phyloP scores from a whole-genome alignment of 92 coral and sea anemone species.

The Micromussa lordhowensis region DNA sequence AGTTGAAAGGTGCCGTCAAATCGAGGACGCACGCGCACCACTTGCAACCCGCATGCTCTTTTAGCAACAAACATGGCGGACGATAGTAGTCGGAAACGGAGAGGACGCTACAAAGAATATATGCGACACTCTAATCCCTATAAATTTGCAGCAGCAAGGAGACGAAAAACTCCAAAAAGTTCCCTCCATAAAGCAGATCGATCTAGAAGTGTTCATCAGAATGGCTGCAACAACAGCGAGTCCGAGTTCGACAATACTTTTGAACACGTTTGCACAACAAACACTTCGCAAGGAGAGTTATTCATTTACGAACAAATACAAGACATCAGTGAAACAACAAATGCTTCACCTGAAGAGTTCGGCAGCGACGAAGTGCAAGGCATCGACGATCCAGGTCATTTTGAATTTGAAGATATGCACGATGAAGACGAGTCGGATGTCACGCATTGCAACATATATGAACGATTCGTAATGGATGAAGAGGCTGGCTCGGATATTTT shows the following conservation, averaged over 20 bases:
- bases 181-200: constrained; percentile 13
- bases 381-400: constrained; percentile 8
- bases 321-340: too few relatives aligned
- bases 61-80: constrained; percentile 17
- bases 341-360: neutral
- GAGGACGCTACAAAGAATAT: constrained; percentile 39
- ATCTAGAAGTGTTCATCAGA: constrained; percentile 18
- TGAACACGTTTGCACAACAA: neutral
- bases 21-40: neutral
- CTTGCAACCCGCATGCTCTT: too few relatives aligned
- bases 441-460: too few relatives aligned
- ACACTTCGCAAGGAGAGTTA: too few relatives aligned
- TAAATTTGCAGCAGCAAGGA: constrained; percentile 58
- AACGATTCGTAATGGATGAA: constrained; percentile 41
- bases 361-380: constrained; percentile 40
- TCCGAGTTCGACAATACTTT: constrained; percentile 23
- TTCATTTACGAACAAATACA: too few relatives aligned
- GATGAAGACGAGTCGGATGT: too few relatives aligned
- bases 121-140: constrained; percentile 49
- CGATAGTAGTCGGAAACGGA: neutral
- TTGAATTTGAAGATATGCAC: neutral
- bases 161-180: neutral
- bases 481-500: constrained; percentile 41
- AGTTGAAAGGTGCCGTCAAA: neutral
- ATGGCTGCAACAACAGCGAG: constrained; percentile 16